Percentiles rank a stretch among this genome's conserved stretches.
These are phyloP conservation scores for Drosophila maculinotata DNA, from an alignment of 2,888 invertebrate genomes.

Conservation along the genomic window DNA sequence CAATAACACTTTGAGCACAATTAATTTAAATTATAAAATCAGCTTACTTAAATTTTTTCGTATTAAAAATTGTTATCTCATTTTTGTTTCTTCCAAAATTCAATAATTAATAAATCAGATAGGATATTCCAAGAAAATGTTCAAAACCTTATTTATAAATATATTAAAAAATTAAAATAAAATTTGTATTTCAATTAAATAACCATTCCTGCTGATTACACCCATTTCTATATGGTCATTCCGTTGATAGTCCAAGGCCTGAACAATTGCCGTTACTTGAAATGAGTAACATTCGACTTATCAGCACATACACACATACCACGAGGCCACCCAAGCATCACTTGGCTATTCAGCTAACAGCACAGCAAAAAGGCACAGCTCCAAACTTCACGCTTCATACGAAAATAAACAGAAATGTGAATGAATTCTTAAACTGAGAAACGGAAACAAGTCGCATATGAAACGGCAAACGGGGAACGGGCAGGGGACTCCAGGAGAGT, in stretches of 20 bases:
- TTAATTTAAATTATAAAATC: too few relatives aligned
- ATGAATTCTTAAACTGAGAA: constrained; percentile 39
- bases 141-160: too few relatives aligned
- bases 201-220: constrained; percentile 8
- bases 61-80: too few relatives aligned
- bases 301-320: constrained; percentile 47
- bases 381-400: constrained; percentile 31
- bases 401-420: constrained; percentile 54
- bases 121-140: too few relatives aligned
- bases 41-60: too few relatives aligned
- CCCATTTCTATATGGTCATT: background rate
- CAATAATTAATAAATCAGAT: too few relatives aligned
- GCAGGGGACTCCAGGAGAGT: constrained; percentile 2
- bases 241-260: background rate
- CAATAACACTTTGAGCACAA: background rate
- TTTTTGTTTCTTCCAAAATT: too few relatives aligned
- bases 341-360: constrained; percentile 34
- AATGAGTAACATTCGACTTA: constrained; percentile 49
- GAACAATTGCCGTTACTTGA: constrained; percentile 38
- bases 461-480: background rate
- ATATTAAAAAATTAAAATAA: too few relatives aligned
- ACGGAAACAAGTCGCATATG: constrained; percentile 23
- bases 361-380: constrained; percentile 24
- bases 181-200: background rate
- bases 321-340: constrained; percentile 68